Evolutionary conservation across 1,140 invertebrate genomes (phyloP), one percentile per base, ranked within the genome.

Genomic region (Drosophila pachea): DNA sequence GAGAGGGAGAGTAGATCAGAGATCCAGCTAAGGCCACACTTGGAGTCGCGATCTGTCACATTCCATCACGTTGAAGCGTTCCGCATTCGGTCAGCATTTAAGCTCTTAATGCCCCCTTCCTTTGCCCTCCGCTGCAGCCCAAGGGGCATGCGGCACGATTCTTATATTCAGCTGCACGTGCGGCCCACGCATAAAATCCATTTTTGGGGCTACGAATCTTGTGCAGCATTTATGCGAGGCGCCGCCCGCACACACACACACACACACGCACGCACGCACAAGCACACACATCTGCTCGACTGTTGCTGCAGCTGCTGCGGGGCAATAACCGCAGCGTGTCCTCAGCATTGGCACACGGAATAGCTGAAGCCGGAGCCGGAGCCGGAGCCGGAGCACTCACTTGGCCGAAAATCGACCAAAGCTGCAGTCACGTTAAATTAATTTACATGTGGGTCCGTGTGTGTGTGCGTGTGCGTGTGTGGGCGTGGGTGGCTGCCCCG

Each of bases 401-500:
- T 76, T 84, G 76, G 76, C 60, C 76, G 69, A 86, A 86, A 86
- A 74, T 76, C 79, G 79, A 79, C 79, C 81, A 79, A 79, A 79
- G 77, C 81, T 84, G 67, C 76, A 86, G 81, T 84, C 81, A 86
- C 81, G 81, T 84, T 84, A 84, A 84, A 84, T 84, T 84, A 84
- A 84, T 84, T 84, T 84, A 86, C 81, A 73, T 68, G 52, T 50
- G 29, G n/a, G n/a, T 12, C 40, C 43, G 35, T 69, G 53, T 40
- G 42, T 31, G 71, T 45, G 49, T 43, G 61, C 35, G 48, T 70
- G 65, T 53, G 45, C 22, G 67, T 59, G 55, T 50, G 40, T 61
- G 45, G 40, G 43, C 54, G 35, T 43, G 48, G 49, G 9, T 33
- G 48, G 55, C 31, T 45, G 56, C 54, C n/a, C n/a, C n/a, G n/a